Evolutionary conservation across 2,113 vertebrate species (phyloP).

Genomic region (Melanostigma gelatinosum): DNA sequence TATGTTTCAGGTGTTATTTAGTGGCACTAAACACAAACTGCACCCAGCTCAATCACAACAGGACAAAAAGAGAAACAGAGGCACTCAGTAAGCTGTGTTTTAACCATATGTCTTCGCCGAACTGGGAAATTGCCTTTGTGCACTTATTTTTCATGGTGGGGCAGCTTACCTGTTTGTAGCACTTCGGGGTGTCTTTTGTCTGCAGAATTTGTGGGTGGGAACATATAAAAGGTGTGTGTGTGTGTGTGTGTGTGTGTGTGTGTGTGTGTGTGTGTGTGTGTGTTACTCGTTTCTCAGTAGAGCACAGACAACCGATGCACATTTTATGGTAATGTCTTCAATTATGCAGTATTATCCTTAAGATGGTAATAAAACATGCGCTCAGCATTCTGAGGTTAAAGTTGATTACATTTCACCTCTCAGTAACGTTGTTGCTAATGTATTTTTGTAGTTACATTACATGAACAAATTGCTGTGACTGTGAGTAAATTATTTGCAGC

Average conservation of each 20-base stretch:
- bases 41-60: slow-evolving; percentile 35
- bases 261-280: neutral
- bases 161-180: slow-evolving; percentile 37
- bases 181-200: slow-evolving; percentile 30
- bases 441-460: neutral
- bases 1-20: slow-evolving; percentile 46
- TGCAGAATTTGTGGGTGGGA: neutral
- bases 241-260: neutral
- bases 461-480: neutral
- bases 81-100: slow-evolving; percentile 21
- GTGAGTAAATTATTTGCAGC: neutral
- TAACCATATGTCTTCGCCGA: slow-evolving; percentile 48
- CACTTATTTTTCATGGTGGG: slow-evolving; percentile 42
- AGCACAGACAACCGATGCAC: neutral
- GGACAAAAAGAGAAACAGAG: neutral
- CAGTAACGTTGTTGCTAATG: neutral
- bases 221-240: slow-evolving; percentile 16
- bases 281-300: slow-evolving; percentile 1
- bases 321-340: neutral
- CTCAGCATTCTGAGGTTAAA: neutral
- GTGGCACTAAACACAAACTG: slow-evolving; percentile 37
- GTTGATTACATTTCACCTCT: neutral
- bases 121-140: slow-evolving; percentile 51
- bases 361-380: neutral
- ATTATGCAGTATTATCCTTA: neutral